Evolutionary conservation across 2,797 vertebrate species (phyloP).

Genomic region (Australoheros facetus): DNA sequence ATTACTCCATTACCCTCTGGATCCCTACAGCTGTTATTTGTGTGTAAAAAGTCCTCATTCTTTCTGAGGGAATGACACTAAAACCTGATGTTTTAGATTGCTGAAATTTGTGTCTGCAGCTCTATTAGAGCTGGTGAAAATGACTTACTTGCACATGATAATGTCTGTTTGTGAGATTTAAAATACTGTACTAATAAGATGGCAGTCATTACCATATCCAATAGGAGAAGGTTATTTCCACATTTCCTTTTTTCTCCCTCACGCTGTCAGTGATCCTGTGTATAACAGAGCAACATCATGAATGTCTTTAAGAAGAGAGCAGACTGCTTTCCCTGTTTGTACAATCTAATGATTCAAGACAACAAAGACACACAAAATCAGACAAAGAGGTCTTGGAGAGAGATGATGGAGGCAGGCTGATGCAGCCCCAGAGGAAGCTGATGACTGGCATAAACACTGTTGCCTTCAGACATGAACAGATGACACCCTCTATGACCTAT

Average conservation of each 20-base stretch:
- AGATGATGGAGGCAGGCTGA: conserved; percentile 17
- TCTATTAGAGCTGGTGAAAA: not conserved
- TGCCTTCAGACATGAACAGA: conserved; percentile 19
- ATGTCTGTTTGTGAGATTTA: not conserved
- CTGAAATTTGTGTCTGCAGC: not conserved
- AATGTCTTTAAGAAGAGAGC: not conserved
- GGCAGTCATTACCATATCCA: not conserved
- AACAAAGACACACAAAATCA: conserved; percentile 33
- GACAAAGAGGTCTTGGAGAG: conserved; percentile 19
- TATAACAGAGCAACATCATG: not conserved
- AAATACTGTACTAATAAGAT: not conserved
- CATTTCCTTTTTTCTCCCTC: not conserved
- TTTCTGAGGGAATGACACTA: not conserved
- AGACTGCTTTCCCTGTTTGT: conserved; percentile 9
- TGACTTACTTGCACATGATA: not conserved
- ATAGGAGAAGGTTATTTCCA: not conserved
- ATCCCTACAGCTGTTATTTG: not conserved
- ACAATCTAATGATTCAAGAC: conserved; percentile 23
- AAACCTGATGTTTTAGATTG: conserved; percentile 2
- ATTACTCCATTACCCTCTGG: not conserved
- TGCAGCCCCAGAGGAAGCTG: conserved; percentile 13
- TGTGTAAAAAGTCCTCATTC: not conserved
- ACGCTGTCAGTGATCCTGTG: not conserved
- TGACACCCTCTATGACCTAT: not conserved
- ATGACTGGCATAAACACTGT: conserved; percentile 21